Conservation (phyloP, 2,888 invertebrate species). For the Ectropis crepuscularia region DNA sequence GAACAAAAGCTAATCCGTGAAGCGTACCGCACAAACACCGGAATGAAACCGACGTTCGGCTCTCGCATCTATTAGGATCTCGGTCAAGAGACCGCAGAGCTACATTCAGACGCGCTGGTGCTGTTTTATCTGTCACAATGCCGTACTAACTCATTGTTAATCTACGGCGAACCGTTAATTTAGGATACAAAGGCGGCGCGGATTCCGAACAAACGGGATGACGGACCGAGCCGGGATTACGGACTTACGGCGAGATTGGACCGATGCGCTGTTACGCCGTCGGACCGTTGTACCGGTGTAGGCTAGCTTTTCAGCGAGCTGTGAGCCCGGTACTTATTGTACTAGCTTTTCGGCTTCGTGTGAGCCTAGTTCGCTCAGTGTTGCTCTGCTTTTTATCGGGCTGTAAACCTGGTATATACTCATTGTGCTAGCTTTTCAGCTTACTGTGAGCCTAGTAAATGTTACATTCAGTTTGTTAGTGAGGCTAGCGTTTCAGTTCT, state of each 20-base stretch:
- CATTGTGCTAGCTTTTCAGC: no score
- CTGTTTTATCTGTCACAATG: constrained; percentile 27
- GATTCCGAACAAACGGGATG: constrained; percentile 39
- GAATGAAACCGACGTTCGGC: neutral
- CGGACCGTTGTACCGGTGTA: constrained; percentile 4
- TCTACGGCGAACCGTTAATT: constrained; percentile 50
- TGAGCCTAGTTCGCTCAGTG: neutral
- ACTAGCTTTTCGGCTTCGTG: neutral
- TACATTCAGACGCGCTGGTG: constrained; percentile 30
- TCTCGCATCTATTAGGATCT: constrained; percentile 1
- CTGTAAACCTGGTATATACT: neutral
- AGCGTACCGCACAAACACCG: constrained; percentile 3
- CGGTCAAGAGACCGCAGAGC: constrained; percentile 14
- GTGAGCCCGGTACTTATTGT: constrained; percentile 10
- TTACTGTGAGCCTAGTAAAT: no score
- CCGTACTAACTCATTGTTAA: constrained; percentile 32
- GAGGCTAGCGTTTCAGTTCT: no score
- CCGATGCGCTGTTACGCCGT: constrained; percentile 20
- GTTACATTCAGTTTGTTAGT: no score
- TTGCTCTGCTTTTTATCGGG: neutral
- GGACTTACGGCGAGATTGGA: constrained; percentile 27
- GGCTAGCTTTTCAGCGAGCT: constrained; percentile 16
- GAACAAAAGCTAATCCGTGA: neutral
- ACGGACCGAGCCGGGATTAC: constrained; percentile 47
- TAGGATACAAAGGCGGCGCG: constrained; percentile 54